phyloP scores from a whole-genome alignment of 53 echinoderm and acorn worm species.

The Glandiceps talaboti region DNA sequence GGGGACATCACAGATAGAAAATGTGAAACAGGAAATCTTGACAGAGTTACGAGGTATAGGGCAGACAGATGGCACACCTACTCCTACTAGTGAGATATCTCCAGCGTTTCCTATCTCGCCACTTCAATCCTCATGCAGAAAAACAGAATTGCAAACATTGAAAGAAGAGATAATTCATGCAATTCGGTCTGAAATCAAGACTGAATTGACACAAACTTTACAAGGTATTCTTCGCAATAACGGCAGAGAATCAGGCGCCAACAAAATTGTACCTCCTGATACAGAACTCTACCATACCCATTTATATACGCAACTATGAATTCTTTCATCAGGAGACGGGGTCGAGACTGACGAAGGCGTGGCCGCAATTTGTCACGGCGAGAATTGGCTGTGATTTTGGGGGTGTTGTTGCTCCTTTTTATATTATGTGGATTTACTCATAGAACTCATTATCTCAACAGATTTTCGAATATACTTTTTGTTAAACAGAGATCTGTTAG shows the following conservation, averaged over 20 bases:
- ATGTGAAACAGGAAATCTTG: slow-evolving; percentile 38
- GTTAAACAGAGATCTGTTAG: too few relatives aligned
- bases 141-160: neutral
- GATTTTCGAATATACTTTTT: too few relatives aligned
- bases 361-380: too few relatives aligned
- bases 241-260: neutral
- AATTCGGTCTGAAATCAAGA: neutral
- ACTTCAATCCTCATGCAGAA: neutral
- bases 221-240: neutral
- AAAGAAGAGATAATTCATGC: neutral
- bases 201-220: neutral
- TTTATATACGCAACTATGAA: neutral
- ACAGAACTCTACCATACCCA: neutral
- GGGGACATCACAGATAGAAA: slow-evolving; percentile 55
- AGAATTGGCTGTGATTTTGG: too few relatives aligned
- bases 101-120: neutral
- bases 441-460: too few relatives aligned
- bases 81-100: neutral
- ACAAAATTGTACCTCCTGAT: neutral
- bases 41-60: neutral
- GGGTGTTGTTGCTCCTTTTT: too few relatives aligned
- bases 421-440: too few relatives aligned
- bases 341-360: too few relatives aligned
- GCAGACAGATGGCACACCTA: neutral
- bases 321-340: too few relatives aligned